Conservation (phyloP, 23 tunicate genomes). For the Clavelina lepadiformis region DNA sequence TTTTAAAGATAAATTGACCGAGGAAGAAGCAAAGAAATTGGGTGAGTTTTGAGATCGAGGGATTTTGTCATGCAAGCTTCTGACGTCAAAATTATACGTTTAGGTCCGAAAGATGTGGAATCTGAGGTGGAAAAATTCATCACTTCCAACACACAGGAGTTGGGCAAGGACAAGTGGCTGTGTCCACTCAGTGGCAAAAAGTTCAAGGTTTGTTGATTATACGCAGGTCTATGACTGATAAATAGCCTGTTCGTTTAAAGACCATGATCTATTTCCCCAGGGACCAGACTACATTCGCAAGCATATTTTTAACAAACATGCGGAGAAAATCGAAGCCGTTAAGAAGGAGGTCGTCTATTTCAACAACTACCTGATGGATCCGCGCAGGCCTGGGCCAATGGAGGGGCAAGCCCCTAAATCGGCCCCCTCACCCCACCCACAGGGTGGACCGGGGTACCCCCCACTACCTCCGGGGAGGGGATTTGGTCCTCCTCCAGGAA, state of each 20-base stretch:
- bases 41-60: constrained; percentile 27
- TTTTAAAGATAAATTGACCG: constrained; percentile 68
- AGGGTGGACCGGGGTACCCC: constrained; percentile 22
- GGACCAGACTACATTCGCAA: constrained; percentile 97
- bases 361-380: constrained; percentile 96
- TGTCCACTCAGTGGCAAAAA: constrained; percentile 99
- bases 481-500: constrained; percentile 46
- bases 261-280: constrained; percentile 9
- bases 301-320: constrained; percentile 97
- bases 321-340: constrained; percentile 89
- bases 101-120: constrained; percentile 89
- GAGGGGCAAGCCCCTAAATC: constrained; percentile 47
- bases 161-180: constrained; percentile 94
- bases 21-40: constrained; percentile 78
- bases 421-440: constrained; percentile 22
- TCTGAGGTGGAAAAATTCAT: constrained; percentile 94
- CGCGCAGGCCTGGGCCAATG: constrained; percentile 87
- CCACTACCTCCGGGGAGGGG: constrained; percentile 53
- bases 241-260: too few relatives aligned
- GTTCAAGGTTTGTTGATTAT: constrained; percentile 90
- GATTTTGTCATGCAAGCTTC: not conserved
- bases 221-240: too few relatives aligned
- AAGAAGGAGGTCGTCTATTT: constrained; percentile 83
- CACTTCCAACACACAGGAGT: constrained; percentile 87
- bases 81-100: not conserved